Base-by-base conservation (phyloP, 2,797 vertebrate species). In the Megaceryle alcyon region DNA sequence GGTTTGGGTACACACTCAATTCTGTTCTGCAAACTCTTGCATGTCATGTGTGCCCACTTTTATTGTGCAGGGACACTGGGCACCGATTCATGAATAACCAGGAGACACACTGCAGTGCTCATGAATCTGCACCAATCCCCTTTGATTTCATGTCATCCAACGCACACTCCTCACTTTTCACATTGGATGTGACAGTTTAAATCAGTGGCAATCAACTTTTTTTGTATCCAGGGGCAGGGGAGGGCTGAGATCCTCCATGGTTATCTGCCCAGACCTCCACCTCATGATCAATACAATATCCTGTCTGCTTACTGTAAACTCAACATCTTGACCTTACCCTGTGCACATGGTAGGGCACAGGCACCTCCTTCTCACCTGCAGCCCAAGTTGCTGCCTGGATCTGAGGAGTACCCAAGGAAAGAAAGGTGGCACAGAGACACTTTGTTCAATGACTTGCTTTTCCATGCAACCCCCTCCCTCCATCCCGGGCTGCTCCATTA, bases 391-490 rank as follows among this genome's bases (percentile, higher is more conserved):
- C 23, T 65, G 53, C 29, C 35, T 31, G 53, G 78, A 17, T 69
- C 63, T 41, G 53, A 64, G 44, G 17, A 66, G 7, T 5, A 48
- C 5, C 22, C 22, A 61, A 20, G 33, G 5, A 82, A 78, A 63
- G 44, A 75, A 57, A 88, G 15, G 33, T 23, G 13, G 3, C n/a
- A 70, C 20, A 20, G 26, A 51, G 35, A 29, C 2, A 18, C 20
- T 64, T 80, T 10, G 18, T 20, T 49, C 18, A 13, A 8, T 8
- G 9, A 21, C 41, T 70, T 49, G 11, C 35, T 77, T 91, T 82
- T 78, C 71, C 26, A 5, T 11, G 23, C 0, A 3, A 46, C 4
- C 1, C 6, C 13, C 25, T 75, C 49, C 19, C 33, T 16, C 18
- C 49, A 22, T 57, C 20, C 54, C 57, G 69, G 49, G 18, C 56